These are phyloP conservation scores for Limnodromus scolopaceus DNA, from an alignment of 2,797 vertebrate genomes.

Conservation along the genomic window DNA sequence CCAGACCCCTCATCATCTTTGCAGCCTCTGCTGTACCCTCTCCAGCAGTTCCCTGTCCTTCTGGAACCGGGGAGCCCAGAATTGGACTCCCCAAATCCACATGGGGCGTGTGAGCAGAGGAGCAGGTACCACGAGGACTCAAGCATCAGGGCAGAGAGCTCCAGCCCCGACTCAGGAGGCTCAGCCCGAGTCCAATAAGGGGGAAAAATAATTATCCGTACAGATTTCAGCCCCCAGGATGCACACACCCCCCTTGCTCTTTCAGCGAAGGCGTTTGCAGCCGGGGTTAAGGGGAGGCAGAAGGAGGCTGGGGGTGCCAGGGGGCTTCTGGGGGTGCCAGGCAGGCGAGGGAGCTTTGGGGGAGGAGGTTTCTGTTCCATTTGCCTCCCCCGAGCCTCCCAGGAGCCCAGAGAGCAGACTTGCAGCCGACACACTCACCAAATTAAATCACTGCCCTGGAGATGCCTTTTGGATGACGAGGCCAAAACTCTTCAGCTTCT, in stretches of 20 bases:
- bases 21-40: no score
- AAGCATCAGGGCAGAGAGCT: accelerated
- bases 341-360: not conserved
- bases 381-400: not conserved
- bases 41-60: no score
- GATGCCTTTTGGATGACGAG: not conserved
- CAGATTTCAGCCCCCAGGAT: accelerated
- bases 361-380: not conserved
- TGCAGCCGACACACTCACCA: not conserved
- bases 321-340: not conserved
- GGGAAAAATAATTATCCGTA: accelerated
- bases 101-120: accelerated
- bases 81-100: no score
- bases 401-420: not conserved
- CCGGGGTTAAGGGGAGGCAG: accelerated
- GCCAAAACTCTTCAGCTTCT: not conserved
- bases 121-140: not conserved
- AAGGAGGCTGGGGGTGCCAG: accelerated
- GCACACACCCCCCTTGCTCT: not conserved
- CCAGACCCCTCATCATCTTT: no score
- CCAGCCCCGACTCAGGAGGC: not conserved
- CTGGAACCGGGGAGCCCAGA: no score
- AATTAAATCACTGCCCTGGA: not conserved
- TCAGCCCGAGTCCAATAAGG: accelerated
- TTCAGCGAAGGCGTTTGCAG: not conserved